A percentile compares a stretch with the other conserved stretches of the same genome.
Conservation (phyloP, 1,140 invertebrate genomes). For the Nomia melanderi region DNA sequence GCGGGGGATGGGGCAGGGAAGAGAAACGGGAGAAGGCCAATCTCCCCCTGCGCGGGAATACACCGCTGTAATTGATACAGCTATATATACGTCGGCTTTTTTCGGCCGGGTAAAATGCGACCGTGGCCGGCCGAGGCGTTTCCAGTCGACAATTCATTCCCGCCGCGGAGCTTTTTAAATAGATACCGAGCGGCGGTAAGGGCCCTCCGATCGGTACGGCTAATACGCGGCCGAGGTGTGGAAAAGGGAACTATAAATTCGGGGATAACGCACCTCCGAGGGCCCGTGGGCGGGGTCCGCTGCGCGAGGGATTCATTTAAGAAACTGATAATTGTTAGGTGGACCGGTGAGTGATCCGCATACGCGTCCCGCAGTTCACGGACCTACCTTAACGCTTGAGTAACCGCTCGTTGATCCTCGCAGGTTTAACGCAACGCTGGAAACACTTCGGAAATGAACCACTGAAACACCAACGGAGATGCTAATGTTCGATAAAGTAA, state of each 20-base stretch:
- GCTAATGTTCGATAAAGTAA: too few species aligned
- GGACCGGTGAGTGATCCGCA: not conserved
- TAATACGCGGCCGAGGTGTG: not conserved
- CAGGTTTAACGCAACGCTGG: too few species aligned
- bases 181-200: not conserved
- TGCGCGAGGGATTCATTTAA: not conserved
- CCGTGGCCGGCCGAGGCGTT: constrained; percentile 19
- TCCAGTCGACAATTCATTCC: constrained; percentile 35
- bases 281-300: not conserved
- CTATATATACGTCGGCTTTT: constrained; percentile 50
- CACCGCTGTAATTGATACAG: constrained; percentile 61
- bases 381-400: too few species aligned
- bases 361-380: not conserved
- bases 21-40: constrained; percentile 56
- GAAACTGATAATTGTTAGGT: not conserved
- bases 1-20: constrained; percentile 10
- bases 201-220: constrained; percentile 24
- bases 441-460: too few species aligned
- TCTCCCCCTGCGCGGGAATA: constrained; percentile 56
- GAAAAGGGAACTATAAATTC: constrained; percentile 1
- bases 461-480: too few species aligned
- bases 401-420: too few species aligned
- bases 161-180: constrained; percentile 13
- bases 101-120: constrained; percentile 23
- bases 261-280: not conserved